phyloP scores from a whole-genome alignment of 2,888 invertebrate genomes.

The Nebria brevicollis region DNA sequence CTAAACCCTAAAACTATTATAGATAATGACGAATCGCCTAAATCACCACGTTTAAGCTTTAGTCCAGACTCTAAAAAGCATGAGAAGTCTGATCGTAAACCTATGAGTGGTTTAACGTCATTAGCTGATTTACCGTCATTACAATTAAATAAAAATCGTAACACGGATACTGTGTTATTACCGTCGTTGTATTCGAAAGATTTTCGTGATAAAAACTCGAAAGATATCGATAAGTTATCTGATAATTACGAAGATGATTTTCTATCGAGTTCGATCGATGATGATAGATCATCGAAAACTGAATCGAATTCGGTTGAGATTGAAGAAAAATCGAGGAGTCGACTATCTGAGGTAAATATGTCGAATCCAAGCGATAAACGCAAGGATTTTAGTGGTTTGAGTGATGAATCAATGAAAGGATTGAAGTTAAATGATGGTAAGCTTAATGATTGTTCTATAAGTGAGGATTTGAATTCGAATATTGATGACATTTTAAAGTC shows the following conservation, averaged over 20 bases:
- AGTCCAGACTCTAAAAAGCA: constrained; percentile 7
- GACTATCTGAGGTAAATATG: constrained; percentile 9
- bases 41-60: constrained; percentile 33
- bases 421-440: not conserved
- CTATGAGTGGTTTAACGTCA: constrained; percentile 56
- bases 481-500: constrained; percentile 50
- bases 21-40: constrained; percentile 32
- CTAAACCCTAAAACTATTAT: constrained; percentile 23
- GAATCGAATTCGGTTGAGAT: not conserved
- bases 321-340: no score
- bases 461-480: constrained; percentile 49
- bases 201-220: constrained; percentile 57
- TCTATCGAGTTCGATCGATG: constrained; percentile 55
- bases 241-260: constrained; percentile 61
- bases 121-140: constrained; percentile 59
- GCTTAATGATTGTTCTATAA: constrained; percentile 47
- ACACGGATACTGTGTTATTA: constrained; percentile 55
- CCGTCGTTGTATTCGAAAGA: constrained; percentile 60
- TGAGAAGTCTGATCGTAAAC: constrained; percentile 49
- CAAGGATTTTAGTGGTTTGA: constrained; percentile 1
- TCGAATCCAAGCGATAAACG: constrained; percentile 21
- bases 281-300: constrained; percentile 8
- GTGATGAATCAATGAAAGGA: not conserved
- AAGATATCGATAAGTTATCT: constrained; percentile 58
- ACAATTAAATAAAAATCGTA: constrained; percentile 55